These are phyloP conservation scores for Kryptolebias marmoratus DNA, from an alignment of 2,113 vertebrate genomes.

Conservation along the genomic window DNA sequence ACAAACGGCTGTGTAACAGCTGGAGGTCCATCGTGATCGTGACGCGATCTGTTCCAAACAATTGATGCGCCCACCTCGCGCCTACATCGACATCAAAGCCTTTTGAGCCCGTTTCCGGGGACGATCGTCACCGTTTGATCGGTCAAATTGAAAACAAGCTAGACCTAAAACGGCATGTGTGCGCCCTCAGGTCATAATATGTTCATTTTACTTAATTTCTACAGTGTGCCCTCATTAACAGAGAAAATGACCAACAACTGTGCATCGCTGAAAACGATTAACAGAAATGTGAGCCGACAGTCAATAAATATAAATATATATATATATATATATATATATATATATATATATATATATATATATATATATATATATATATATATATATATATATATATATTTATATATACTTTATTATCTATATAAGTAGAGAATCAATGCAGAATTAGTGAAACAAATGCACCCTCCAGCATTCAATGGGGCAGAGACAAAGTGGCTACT, in stretches of 20 bases:
- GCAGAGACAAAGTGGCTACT: neutral
- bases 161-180: neutral
- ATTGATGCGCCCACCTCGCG: conserved; percentile 4
- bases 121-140: neutral
- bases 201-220: conserved; percentile 3
- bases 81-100: neutral
- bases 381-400: neutral
- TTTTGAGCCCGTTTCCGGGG: neutral
- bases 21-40: neutral
- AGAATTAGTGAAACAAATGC: neutral
- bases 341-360: neutral
- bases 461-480: neutral
- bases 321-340: neutral
- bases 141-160: conserved; percentile 1
- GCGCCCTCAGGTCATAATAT: neutral
- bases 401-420: neutral
- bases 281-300: neutral
- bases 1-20: neutral
- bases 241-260: neutral
- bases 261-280: neutral
- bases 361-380: neutral
- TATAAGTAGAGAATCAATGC: neutral
- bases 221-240: neutral
- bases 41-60: conserved; percentile 11
- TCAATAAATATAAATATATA: neutral